Percentiles rank a stretch among this genome's conserved stretches.
Conservation (phyloP, 1,140 invertebrate genomes). For the Mamestra configurata region DNA sequence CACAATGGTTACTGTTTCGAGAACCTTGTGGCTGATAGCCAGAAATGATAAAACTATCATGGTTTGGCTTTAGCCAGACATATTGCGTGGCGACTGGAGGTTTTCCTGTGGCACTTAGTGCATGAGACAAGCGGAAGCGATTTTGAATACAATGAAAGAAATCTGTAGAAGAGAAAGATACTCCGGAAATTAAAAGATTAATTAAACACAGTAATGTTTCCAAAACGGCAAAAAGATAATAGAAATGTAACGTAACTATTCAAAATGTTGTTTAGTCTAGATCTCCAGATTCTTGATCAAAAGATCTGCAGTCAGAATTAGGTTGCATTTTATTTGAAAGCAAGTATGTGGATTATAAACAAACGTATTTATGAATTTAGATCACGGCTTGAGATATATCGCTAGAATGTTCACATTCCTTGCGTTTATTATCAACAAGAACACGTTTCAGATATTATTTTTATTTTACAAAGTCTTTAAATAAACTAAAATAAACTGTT, state of each 20-base stretch:
- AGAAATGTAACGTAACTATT: conserved; percentile 20
- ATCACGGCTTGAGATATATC: conserved; percentile 24
- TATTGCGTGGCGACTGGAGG: neutral
- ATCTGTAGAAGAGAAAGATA: no score
- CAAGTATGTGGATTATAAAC: conserved; percentile 31
- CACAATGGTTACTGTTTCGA: conserved; percentile 36
- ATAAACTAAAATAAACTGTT: conserved; percentile 19
- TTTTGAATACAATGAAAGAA: conserved; percentile 7
- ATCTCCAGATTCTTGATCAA: neutral
- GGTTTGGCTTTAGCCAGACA: conserved; percentile 13
- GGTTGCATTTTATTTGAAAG: conserved; percentile 31
- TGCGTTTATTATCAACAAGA: conserved; percentile 32
- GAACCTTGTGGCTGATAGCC: conserved; percentile 43
- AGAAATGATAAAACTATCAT: conserved; percentile 49
- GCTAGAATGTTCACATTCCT: conserved; percentile 16
- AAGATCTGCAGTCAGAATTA: conserved; percentile 11
- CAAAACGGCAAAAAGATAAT: neutral
- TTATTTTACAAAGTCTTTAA: conserved; percentile 12
- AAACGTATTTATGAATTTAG: conserved; percentile 33
- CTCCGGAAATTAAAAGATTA: no score
- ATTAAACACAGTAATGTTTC: neutral
- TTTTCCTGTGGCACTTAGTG: conserved; percentile 7
- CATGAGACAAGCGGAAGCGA: conserved; percentile 24
- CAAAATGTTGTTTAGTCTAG: conserved; percentile 20
- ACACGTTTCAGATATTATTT: conserved; percentile 9